A percentile compares a stretch with the other conserved stretches of the same genome.
phyloP scores from a whole-genome alignment of 2,888 invertebrate species.

The Monochamus alternatus region DNA sequence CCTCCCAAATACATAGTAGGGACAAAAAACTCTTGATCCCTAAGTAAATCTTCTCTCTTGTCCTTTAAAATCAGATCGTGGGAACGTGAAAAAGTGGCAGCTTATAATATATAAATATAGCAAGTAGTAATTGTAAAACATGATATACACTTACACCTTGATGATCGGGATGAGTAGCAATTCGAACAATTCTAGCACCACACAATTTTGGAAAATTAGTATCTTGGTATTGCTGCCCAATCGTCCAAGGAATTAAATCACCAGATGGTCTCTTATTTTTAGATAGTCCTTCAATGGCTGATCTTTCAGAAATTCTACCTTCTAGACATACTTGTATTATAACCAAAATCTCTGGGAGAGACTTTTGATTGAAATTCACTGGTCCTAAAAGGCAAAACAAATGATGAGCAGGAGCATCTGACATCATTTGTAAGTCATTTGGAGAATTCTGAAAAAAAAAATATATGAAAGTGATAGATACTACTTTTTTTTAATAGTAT shows the following conservation, averaged over 20 bases:
- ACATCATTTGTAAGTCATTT: conserved; percentile 98
- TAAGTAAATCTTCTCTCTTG: too few relatives aligned
- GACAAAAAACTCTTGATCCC: too few relatives aligned
- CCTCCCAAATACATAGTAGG: too few relatives aligned
- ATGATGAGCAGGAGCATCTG: conserved; percentile 98
- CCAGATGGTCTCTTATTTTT: conserved; percentile 94
- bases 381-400: conserved; percentile 95
- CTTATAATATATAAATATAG: too few relatives aligned
- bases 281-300: conserved; percentile 85
- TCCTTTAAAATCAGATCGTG: too few relatives aligned
- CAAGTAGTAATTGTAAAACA: neutral
- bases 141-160: conserved; percentile 78
- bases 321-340: conserved; percentile 88
- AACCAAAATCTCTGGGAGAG: conserved; percentile 93
- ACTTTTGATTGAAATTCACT: conserved; percentile 79
- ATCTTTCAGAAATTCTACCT: conserved; percentile 81
- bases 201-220: conserved; percentile 91
- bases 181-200: conserved; percentile 94
- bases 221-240: conserved; percentile 97
- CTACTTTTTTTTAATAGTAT: too few relatives aligned
- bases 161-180: conserved; percentile 98
- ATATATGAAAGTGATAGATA: neutral
- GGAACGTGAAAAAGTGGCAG: too few relatives aligned
- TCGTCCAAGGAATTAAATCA: conserved; percentile 98
- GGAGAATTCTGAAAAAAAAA: conserved; percentile 86